phyloP scores from a whole-genome alignment of 2,797 vertebrate species.

The Tauraco hartlaubi region DNA sequence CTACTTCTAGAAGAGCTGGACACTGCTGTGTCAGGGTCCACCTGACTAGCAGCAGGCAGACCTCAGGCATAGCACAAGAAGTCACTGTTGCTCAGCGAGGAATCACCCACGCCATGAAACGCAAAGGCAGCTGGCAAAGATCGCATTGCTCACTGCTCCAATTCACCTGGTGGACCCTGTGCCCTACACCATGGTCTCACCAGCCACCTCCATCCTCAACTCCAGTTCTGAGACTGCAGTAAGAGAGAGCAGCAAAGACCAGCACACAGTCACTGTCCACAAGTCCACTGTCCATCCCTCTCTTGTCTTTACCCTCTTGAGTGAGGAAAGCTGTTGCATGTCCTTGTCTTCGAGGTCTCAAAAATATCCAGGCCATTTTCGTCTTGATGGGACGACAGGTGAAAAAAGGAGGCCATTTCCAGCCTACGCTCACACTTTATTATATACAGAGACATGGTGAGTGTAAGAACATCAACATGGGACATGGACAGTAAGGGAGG shows the following conservation, averaged over 20 bases:
- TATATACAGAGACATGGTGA: conserved; percentile 66
- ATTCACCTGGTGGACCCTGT: accelerated
- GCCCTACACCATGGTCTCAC: accelerated
- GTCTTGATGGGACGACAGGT: not conserved
- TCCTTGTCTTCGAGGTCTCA: not conserved
- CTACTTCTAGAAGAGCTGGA: not conserved
- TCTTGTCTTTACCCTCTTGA: not conserved
- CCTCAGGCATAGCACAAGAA: not conserved
- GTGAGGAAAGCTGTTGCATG: not conserved
- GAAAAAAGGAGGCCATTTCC: not conserved
- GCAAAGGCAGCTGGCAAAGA: not conserved
- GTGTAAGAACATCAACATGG: conserved; percentile 71
- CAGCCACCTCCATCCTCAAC: not conserved
- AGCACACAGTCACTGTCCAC: not conserved
- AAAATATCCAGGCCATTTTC: not conserved
- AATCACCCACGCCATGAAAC: not conserved
- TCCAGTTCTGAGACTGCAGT: not conserved
- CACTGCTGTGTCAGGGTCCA: accelerated
- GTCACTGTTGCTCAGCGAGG: accelerated
- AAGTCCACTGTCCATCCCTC: not conserved
- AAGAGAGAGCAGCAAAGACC: not conserved
- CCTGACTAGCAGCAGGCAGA: not conserved
- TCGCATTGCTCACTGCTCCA: accelerated
- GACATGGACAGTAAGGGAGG: conserved; percentile 27
- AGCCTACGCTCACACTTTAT: conserved; percentile 74